Conservation (phyloP, 2,797 vertebrate species). For the Tapirus indicus region DNA sequence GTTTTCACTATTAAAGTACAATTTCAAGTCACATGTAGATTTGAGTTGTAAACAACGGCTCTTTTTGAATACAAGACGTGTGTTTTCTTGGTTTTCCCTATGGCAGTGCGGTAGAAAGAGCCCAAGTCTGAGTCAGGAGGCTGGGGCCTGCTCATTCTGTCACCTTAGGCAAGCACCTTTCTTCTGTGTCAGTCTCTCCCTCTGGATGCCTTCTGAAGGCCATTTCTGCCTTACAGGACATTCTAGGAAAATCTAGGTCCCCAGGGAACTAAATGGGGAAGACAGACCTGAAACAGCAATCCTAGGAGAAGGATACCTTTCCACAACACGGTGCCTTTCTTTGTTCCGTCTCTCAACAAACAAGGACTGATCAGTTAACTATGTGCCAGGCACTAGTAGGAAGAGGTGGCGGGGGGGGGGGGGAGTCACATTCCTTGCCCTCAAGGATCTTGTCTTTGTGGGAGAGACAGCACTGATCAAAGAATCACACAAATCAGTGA, state of each 20-base stretch:
- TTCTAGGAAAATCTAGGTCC: neutral
- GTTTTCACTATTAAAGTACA: neutral
- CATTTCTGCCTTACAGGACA: neutral
- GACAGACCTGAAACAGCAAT: neutral
- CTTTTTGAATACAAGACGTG: neutral
- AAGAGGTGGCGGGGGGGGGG: neutral
- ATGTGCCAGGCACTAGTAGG: neutral
- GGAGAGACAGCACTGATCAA: neutral
- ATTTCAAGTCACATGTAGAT: neutral
- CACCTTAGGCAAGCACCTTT: neutral
- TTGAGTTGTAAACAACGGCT: neutral
- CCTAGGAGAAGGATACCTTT: neutral
- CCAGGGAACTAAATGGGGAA: neutral
- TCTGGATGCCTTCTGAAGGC: neutral
- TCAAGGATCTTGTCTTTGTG: neutral
- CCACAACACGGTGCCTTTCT: neutral
- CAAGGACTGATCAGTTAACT: neutral
- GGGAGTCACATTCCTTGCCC: neutral
- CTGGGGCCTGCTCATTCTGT: neutral
- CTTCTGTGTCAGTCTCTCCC: neutral
- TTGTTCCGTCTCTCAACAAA: neutral
- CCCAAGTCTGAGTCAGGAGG: neutral
- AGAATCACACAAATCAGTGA: neutral
- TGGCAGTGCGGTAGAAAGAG: neutral
- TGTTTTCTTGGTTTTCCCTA: neutral